Percentiles rank a stretch among this genome's conserved stretches.
Conservation (phyloP, 2,888 invertebrate genomes). For the Drosophila kanekoi region DNA sequence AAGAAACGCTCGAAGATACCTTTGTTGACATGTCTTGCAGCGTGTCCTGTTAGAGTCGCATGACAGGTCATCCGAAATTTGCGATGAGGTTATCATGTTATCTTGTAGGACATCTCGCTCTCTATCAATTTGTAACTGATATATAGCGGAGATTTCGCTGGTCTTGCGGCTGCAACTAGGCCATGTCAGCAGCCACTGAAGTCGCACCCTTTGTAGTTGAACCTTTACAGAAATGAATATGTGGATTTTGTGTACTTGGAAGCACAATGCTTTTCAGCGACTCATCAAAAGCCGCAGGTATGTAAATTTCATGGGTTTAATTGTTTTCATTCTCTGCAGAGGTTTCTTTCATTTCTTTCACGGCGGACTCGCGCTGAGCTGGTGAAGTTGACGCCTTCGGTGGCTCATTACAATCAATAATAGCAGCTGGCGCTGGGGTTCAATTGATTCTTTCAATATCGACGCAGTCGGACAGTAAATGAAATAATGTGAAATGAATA, state of each 20-base stretch:
- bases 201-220: conserved; percentile 12
- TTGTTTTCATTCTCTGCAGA: conserved; percentile 62
- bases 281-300: conserved; percentile 77
- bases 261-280: conserved; percentile 61
- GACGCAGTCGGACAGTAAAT: conserved; percentile 52
- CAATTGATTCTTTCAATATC: conserved; percentile 67
- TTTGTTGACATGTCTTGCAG: neutral
- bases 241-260: conserved; percentile 11
- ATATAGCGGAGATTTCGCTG: too few species aligned
- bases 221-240: conserved; percentile 4
- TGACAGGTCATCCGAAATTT: neutral
- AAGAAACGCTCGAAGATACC: neutral
- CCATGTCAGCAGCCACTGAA: conserved; percentile 19
- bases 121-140: too few species aligned
- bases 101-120: too few species aligned
- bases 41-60: neutral
- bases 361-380: conserved; percentile 31
- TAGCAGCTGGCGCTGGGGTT: conserved; percentile 56
- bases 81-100: too few species aligned
- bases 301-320: conserved; percentile 73
- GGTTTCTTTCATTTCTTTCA: conserved; percentile 36
- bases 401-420: conserved; percentile 81
- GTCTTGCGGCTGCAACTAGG: neutral
- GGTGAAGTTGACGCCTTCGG: conserved; percentile 77
- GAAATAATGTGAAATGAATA: conserved; percentile 57